Evolutionary conservation across 2,888 invertebrate species (phyloP).

Genomic region (Nineta flava): DNA sequence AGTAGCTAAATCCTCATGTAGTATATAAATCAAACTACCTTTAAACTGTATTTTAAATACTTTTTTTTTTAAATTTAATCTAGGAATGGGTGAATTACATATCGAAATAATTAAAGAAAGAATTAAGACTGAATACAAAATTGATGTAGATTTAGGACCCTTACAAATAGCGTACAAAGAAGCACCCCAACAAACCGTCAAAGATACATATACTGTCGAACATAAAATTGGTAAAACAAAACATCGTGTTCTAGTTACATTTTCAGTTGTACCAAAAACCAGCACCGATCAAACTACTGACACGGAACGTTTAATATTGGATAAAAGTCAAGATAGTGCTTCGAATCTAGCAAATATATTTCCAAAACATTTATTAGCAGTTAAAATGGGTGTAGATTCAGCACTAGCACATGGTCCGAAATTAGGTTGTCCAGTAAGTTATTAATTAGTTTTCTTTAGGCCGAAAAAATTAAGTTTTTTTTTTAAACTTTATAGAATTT

Average conservation of each 20-base stretch:
- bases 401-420: constrained; percentile 71
- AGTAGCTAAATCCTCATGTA: too few relatives aligned
- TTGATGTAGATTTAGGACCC: constrained; percentile 81
- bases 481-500: too few relatives aligned
- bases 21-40: too few relatives aligned
- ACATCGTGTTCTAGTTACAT: constrained; percentile 41
- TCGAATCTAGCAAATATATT: constrained; percentile 48
- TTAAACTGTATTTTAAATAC: too few relatives aligned
- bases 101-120: constrained; percentile 86
- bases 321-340: constrained; percentile 49
- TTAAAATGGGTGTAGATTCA: constrained; percentile 52
- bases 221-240: constrained; percentile 44
- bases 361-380: constrained; percentile 48
- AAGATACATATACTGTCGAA: constrained; percentile 35
- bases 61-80: constrained; percentile 1
- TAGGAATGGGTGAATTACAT: constrained; percentile 96
- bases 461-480: not conserved
- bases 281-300: constrained; percentile 20
- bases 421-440: constrained; percentile 59
- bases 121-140: constrained; percentile 71
- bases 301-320: constrained; percentile 30
- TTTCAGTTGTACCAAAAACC: constrained; percentile 39
- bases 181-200: constrained; percentile 34
- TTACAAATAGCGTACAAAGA: constrained; percentile 88
- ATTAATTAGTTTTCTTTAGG: not conserved